A percentile compares a stretch with the other conserved stretches of the same genome.
phyloP scores from a whole-genome alignment of 1,140 invertebrate genomes.

The Papilio xuthus region DNA sequence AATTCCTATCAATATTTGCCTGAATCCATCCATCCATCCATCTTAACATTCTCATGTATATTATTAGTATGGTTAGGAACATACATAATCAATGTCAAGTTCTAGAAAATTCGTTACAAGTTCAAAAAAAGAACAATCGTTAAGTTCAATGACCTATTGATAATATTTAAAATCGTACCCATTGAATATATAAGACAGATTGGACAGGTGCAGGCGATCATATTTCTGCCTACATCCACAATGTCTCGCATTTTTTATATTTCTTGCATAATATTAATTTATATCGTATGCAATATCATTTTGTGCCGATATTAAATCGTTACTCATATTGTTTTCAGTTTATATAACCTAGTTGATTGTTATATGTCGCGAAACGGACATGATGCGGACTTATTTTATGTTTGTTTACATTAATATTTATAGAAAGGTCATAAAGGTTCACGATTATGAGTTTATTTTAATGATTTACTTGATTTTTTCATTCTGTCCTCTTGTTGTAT shows the following conservation, averaged over 20 bases:
- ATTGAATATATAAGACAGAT: not conserved
- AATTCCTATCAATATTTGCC: too few relatives aligned
- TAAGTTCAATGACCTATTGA: constrained; percentile 17
- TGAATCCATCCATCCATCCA: too few relatives aligned
- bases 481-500: too few relatives aligned
- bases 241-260: not conserved
- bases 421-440: not conserved
- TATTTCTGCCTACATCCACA: not conserved
- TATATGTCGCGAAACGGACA: not conserved
- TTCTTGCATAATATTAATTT: constrained; percentile 6
- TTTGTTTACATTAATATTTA: not conserved
- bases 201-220: not conserved
- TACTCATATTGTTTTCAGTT: not conserved
- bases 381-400: not conserved
- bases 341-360: not conserved
- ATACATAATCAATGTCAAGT: not conserved
- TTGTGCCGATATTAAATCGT: not conserved
- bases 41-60: too few relatives aligned
- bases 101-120: constrained; percentile 12
- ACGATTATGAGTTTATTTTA: not conserved
- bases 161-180: not conserved
- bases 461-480: too few relatives aligned
- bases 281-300: not conserved
- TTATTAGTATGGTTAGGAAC: not conserved
- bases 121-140: constrained; percentile 10